Conservation (phyloP, 1,140 invertebrate genomes). For the Drosophila insularis region DNA sequence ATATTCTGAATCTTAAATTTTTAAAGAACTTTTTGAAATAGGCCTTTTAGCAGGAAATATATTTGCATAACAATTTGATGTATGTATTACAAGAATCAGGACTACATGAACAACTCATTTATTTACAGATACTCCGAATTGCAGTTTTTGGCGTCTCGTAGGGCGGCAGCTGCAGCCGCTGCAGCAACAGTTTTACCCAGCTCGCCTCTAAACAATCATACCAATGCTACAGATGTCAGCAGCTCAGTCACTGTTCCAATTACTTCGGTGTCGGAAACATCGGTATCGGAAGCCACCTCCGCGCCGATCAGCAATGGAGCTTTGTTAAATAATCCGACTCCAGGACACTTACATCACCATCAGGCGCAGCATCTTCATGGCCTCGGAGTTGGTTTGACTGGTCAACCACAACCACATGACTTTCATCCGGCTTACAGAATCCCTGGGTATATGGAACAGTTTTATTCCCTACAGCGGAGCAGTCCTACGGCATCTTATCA, state of each 20-base stretch:
- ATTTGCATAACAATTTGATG: too few relatives aligned
- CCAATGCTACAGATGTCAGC: constrained; percentile 47
- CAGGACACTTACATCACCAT: constrained; percentile 40
- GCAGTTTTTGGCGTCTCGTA: constrained; percentile 75
- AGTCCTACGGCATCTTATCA: constrained; percentile 84
- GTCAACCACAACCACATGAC: constrained; percentile 76
- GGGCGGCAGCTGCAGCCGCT: constrained; percentile 81
- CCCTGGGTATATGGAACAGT: constrained; percentile 88
- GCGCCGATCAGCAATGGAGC: constrained; percentile 30
- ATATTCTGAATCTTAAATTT: too few relatives aligned
- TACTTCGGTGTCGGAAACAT: constrained; percentile 14
- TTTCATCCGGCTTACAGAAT: constrained; percentile 86
- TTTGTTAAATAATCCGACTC: constrained; percentile 18
- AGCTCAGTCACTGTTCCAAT: constrained; percentile 48
- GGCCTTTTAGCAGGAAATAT: too few relatives aligned
- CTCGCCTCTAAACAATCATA: constrained; percentile 31
- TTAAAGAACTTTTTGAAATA: too few relatives aligned
- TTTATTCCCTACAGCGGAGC: constrained; percentile 86
- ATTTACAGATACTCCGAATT: constrained; percentile 72
- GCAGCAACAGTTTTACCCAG: constrained; percentile 71
- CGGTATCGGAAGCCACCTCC: constrained; percentile 29
- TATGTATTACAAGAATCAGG: too few relatives aligned
- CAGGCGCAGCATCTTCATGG: constrained; percentile 48
- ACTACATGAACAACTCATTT: neutral
- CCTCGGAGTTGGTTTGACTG: constrained; percentile 32